Base-by-base conservation (phyloP, 2,797 vertebrate species). In the Myotis pilosus region DNA sequence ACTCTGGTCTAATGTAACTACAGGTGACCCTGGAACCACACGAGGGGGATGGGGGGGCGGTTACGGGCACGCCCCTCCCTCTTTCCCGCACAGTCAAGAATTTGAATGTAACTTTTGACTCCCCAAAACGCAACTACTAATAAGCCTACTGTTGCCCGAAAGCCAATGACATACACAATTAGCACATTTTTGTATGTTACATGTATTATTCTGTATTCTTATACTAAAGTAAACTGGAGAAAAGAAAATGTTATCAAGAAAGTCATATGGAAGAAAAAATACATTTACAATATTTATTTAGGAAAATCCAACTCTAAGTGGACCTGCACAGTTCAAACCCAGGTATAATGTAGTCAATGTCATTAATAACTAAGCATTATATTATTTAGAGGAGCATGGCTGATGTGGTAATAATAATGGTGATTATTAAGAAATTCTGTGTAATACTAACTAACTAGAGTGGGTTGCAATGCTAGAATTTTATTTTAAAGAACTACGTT, bases 371-470 rank as follows among this genome's bases (percentile, higher is more conserved):
- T 82, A 90, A 76, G 20, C 36, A 53, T 79, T 83, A 19, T 95
- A 84, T 96, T 74, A 87, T 80, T 90, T 80, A 93, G 17, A 91
- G 91, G 47, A 44, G 9, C 74, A 57, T 92, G 55, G 15, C 68
- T 93, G 38, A 94, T 72, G 17, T 60, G n/a, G 62, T 74, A 87
- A 60, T 92, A 53, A 91, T 85, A 62, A 82, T 84, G 44, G 28
- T 95, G 57, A 87, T 94, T 76, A 90, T 85, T 92, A 92, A 94
- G 53, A 91, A 53, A 68, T 68, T 80, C 92, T 86, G 22, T 86
- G 19, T 96, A 76, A 64, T 71, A 47, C 30, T 38, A 85, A 74
- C 47, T 74, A 93, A 60, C 30, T 8, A 22, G n/a, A 53, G 47
- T 88, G 33, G 10, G 84, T 94, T 87, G 36, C 87, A 95, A 55